Evolutionary conservation across 2,888 invertebrate species (phyloP).

Genomic region (Drosophila nr. medialis): DNA sequence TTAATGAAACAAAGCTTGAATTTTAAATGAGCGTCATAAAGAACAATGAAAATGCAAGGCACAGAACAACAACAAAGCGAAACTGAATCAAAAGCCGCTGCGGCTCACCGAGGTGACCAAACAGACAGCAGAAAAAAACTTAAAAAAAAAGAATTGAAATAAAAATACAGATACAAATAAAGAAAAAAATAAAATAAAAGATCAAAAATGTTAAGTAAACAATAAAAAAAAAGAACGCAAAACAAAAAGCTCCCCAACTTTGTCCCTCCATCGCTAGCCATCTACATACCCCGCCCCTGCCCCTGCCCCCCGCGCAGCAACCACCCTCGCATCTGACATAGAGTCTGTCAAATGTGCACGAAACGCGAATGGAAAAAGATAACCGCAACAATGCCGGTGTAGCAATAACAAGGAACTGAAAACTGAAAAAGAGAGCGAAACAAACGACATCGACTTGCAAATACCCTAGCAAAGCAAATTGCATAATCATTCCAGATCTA

Average conservation of each 20-base stretch:
- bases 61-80: conserved; percentile 60
- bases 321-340: conserved; percentile 4
- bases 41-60: conserved; percentile 76
- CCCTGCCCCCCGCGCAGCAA: background rate
- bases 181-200: conserved; percentile 53
- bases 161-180: conserved; percentile 19
- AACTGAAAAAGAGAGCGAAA: background rate
- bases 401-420: conserved; percentile 28
- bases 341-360: conserved; percentile 64
- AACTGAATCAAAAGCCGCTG: conserved; percentile 50
- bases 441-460: background rate
- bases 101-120: conserved; percentile 23
- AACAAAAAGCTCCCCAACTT: conserved; percentile 37
- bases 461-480: conserved; percentile 24
- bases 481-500: background rate
- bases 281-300: conserved; percentile 29
- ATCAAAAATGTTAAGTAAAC: conserved; percentile 74
- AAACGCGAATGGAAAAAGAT: conserved; percentile 32
- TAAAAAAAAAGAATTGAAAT: conserved; percentile 18
- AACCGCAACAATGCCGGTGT: conserved; percentile 53
- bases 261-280: conserved; percentile 30
- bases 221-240: conserved; percentile 53
- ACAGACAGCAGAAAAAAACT: conserved; percentile 1
- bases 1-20: conserved; percentile 82
- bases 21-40: conserved; percentile 83